Conservation (phyloP, 2,888 invertebrate genomes). For the Drosophila parthenogenetica region DNA sequence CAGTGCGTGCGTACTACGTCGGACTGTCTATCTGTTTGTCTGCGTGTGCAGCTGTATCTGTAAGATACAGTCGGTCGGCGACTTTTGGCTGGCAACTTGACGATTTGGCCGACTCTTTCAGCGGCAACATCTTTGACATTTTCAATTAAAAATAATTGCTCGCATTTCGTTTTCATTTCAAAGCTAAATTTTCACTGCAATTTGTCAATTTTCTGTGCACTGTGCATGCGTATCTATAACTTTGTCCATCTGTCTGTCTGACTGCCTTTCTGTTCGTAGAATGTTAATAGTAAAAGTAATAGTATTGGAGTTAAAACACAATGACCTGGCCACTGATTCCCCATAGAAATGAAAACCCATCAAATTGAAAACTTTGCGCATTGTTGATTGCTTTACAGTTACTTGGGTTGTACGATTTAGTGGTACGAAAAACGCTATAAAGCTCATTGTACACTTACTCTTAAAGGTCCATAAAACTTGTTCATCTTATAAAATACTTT, state of each 20-base stretch:
- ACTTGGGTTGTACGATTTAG: neutral
- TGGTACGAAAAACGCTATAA: no score
- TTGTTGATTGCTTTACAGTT: neutral
- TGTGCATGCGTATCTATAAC: constrained; percentile 43
- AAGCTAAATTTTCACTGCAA: constrained; percentile 67
- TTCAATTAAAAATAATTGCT: constrained; percentile 82
- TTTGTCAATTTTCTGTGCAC: constrained; percentile 69
- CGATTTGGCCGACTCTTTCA: constrained; percentile 61
- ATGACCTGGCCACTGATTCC: constrained; percentile 56
- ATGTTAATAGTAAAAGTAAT: constrained; percentile 12
- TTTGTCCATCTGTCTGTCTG: constrained; percentile 11
- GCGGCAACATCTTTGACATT: constrained; percentile 75
- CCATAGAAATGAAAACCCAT: neutral
- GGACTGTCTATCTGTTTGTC: neutral
- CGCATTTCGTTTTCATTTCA: constrained; percentile 74
- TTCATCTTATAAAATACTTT: neutral
- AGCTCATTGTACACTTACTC: no score
- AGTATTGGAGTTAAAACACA: constrained; percentile 40
- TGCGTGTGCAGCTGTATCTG: constrained; percentile 26
- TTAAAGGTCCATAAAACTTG: neutral
- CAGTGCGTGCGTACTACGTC: neutral
- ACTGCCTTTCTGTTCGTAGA: neutral
- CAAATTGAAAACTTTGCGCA: neutral
- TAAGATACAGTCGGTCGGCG: constrained; percentile 26
- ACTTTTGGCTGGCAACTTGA: constrained; percentile 49